Percentiles rank a stretch among this genome's conserved stretches.
Evolutionary conservation across 2,797 vertebrate species (phyloP).

Genomic region (Sternotherus odoratus): DNA sequence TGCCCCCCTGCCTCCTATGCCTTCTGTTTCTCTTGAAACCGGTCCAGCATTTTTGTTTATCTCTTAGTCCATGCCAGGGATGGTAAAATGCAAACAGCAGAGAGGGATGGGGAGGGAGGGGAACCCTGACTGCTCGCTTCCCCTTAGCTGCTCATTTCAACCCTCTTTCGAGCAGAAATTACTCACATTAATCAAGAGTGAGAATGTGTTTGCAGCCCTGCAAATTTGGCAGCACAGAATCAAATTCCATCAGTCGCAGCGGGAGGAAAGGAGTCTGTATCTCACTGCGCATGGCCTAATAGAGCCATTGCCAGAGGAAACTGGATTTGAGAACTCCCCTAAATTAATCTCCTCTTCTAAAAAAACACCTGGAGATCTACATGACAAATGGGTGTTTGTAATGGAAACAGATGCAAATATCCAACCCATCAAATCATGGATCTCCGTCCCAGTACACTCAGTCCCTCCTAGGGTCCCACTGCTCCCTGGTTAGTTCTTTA

Average conservation of each 20-base stretch:
- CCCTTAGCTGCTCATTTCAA: slow-evolving; percentile 74
- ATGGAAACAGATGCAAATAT: neutral
- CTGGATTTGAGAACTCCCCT: slow-evolving; percentile 52
- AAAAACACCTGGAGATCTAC: slow-evolving; percentile 44
- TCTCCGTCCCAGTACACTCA: neutral
- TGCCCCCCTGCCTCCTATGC: slow-evolving; percentile 51
- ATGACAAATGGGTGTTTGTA: slow-evolving; percentile 15
- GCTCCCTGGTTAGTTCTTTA: neutral
- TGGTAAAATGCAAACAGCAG: slow-evolving; percentile 60
- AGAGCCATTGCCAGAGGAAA: slow-evolving; percentile 60
- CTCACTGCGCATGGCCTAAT: slow-evolving; percentile 56
- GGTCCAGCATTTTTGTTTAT: slow-evolving; percentile 60
- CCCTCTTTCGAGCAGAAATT: slow-evolving; percentile 73
- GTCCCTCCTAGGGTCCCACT: neutral
- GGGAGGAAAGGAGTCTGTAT: slow-evolving; percentile 43
- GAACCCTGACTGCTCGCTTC: slow-evolving; percentile 51
- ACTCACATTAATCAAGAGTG: slow-evolving; percentile 72
- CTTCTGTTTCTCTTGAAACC: slow-evolving; percentile 68
- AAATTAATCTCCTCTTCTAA: slow-evolving; percentile 59
- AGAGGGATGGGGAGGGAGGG: slow-evolving; percentile 41
- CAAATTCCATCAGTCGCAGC: slow-evolving; percentile 67
- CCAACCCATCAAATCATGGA: neutral
- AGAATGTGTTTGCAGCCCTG: slow-evolving; percentile 66
- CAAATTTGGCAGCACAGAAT: slow-evolving; percentile 64
- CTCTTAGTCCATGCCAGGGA: slow-evolving; percentile 56